Conservation (phyloP, 2,888 invertebrate genomes). For the Himalopsyche japonica region DNA sequence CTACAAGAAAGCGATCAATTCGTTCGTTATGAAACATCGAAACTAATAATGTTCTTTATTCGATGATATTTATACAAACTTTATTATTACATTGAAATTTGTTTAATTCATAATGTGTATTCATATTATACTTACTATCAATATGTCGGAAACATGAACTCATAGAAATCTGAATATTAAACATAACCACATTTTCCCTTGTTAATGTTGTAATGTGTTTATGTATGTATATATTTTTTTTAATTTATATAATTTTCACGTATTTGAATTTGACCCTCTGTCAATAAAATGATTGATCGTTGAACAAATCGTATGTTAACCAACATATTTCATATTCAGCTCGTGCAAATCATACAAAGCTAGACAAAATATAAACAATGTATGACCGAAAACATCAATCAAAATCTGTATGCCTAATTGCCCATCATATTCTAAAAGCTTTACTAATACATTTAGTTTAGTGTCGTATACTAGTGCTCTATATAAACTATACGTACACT, state of each 20-base stretch:
- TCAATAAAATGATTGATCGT: not conserved
- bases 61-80: too few relatives aligned
- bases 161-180: too few relatives aligned
- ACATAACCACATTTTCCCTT: too few relatives aligned
- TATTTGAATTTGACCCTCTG: not conserved
- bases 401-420: not conserved
- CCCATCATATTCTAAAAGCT: not conserved
- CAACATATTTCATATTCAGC: not conserved
- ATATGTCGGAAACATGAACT: too few relatives aligned
- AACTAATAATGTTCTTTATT: too few relatives aligned
- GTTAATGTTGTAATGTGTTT: not conserved
- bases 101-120: too few relatives aligned
- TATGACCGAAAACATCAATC: not conserved
- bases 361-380: not conserved
- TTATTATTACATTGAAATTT: too few relatives aligned
- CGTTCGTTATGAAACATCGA: too few relatives aligned
- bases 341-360: not conserved
- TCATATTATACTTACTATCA: too few relatives aligned
- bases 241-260: not conserved
- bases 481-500: too few relatives aligned
- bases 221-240: not conserved
- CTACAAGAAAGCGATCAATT: too few relatives aligned
- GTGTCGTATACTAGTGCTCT: not conserved
- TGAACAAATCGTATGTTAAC: not conserved
- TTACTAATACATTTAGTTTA: not conserved